These are phyloP conservation scores for Cynaeus angustus DNA, from an alignment of 2,888 invertebrate species.

Conservation along the genomic window DNA sequence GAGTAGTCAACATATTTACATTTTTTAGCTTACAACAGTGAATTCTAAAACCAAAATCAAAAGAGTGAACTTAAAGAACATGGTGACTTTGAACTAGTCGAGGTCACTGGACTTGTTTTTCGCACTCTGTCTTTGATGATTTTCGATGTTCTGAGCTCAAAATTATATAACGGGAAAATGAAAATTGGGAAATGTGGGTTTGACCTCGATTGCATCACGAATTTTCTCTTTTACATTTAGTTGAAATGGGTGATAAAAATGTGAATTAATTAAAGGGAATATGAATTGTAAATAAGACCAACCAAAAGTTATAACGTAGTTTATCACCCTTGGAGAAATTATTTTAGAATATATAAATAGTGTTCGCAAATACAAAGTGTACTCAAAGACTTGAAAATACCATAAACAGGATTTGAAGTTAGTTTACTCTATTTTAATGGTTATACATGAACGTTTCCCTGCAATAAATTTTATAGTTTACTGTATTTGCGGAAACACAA, in stretches of 20 bases:
- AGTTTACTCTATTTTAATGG: no score
- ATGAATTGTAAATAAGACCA: no score
- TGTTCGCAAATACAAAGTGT: no score
- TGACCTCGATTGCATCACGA: slow-evolving; percentile 33
- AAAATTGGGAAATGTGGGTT: slow-evolving; percentile 39
- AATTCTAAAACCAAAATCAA: slow-evolving; percentile 2
- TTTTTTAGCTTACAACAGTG: slow-evolving; percentile 6
- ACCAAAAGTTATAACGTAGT: no score
- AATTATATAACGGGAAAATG: slow-evolving; percentile 36
- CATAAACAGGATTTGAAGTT: no score
- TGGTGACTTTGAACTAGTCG: slow-evolving; percentile 41
- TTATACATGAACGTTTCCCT: no score
- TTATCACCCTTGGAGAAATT: no score
- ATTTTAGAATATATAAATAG: no score
- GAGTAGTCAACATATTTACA: neutral
- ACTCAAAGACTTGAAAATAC: no score
- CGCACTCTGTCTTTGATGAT: slow-evolving; percentile 11
- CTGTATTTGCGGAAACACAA: no score
- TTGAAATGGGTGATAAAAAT: neutral
- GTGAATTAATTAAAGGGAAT: neutral
- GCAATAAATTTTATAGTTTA: no score
- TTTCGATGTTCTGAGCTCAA: slow-evolving; percentile 17
- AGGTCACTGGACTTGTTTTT: slow-evolving; percentile 48
- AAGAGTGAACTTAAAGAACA: neutral
- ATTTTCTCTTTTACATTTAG: slow-evolving; percentile 23